Base-by-base conservation (phyloP, 2,113 vertebrate genomes). In the Hemichromis elongatus region DNA sequence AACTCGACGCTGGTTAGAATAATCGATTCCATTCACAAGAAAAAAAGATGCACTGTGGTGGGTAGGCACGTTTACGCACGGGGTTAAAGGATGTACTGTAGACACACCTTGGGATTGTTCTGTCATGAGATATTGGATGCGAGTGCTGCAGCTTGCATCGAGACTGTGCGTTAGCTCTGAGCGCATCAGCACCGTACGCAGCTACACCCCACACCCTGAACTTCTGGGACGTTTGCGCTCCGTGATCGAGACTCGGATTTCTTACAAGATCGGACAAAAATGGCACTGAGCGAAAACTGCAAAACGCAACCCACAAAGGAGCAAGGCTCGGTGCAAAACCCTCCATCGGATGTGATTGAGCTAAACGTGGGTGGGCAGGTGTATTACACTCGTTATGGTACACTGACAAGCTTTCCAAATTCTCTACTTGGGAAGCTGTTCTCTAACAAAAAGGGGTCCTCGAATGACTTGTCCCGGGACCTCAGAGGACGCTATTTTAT, bases 311-410 rank as follows among this genome's bases (percentile, higher is more conserved):
- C 97, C 73, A 88, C 96, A 16, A 98, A 98, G 88, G 98, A 98
- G 92, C 96, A 96, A 89, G 95, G 96, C 7, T 86, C 96, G 0
- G 95, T 96, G 84, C 96, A 97, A 90, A 97, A 92, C 77, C 95
- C 97, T 86, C 97, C 97, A 82, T 97, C 98, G 0, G 99, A 99
- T 93, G 98, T 99, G 2, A 93, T 99, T 91, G 99, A 99, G 94
- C 96, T 99, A 24, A 99, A 99, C 16, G 99, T 99, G 68, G 99
- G 99, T 0, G 99, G 99, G 80, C 99, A 99, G 96, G 98, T 99
- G 89, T 99, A 99, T 92, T 99, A 99, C 87, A 99, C 99, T 82
- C 98, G 98, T 70, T 96, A 97, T 85, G 96, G 96, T 87, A 99
- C 99, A 57, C 93, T 99, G 90, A 96, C 96, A 11, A 97, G 97